Evolutionary conservation across 2,113 vertebrate species (phyloP).

Genomic region (mouse (Mus musculus)): GRCm39 chr8:76338001-76338500

Average conservation of each 20-base stretch:
- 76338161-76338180: conserved; percentile 82
- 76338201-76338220: conserved; percentile 79
- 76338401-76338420: background rate
- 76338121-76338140: conserved; percentile 70
- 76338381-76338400: conserved; percentile 26
- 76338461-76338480: conserved; percentile 23
- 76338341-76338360: conserved; percentile 19
- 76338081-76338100: conserved; percentile 66
- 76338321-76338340: conserved; percentile 6
- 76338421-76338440: conserved; percentile 30
- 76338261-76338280: background rate
- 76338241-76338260: conserved; percentile 32
- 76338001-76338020: conserved; percentile 71
- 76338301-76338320: background rate
- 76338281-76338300: conserved; percentile 19
- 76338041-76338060: conserved; percentile 73
- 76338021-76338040: conserved; percentile 68
- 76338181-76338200: conserved; percentile 80
- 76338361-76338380: background rate
- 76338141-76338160: conserved; percentile 80
- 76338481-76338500: background rate
- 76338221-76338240: conserved; percentile 65
- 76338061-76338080: conserved; percentile 71
- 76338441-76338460: conserved; percentile 7
- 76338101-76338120: conserved; percentile 56